Evolutionary conservation across 2,888 invertebrate species (phyloP).

Genomic region (Dastarcus helophoroides): DNA sequence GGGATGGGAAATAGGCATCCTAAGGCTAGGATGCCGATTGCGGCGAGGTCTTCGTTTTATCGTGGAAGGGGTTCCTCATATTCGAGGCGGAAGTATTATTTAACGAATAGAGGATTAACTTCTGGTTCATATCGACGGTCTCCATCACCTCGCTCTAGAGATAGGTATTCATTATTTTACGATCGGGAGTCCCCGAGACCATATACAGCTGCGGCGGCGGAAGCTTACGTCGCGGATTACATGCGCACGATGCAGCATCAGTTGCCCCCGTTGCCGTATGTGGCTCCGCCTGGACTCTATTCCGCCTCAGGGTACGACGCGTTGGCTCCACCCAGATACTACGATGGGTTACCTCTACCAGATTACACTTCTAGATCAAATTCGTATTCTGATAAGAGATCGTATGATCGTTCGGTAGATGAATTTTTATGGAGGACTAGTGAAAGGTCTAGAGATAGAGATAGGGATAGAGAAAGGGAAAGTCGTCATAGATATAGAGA

Average conservation of each 20-base stretch:
- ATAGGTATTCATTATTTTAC: slow-evolving; percentile 53
- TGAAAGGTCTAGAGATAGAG: slow-evolving; percentile 45
- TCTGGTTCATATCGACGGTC: slow-evolving; percentile 45
- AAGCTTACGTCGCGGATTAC: slow-evolving; percentile 79
- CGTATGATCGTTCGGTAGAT: slow-evolving; percentile 81
- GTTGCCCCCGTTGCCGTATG: slow-evolving; percentile 74
- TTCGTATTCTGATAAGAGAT: slow-evolving; percentile 42
- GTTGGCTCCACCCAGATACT: slow-evolving; percentile 58
- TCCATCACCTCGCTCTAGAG: slow-evolving; percentile 47
- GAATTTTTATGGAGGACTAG: slow-evolving; percentile 77
- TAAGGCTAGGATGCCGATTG: slow-evolving; percentile 36
- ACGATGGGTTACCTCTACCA: slow-evolving; percentile 62
- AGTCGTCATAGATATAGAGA: slow-evolving; percentile 38
- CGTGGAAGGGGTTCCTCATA: slow-evolving; percentile 43
- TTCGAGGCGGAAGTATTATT: slow-evolving; percentile 51
- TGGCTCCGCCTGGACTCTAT: slow-evolving; percentile 49
- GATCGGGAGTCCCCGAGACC: slow-evolving; percentile 41
- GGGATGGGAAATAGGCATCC: slow-evolving; percentile 36
- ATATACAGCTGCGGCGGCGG: slow-evolving; percentile 52
- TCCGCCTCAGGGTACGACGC: slow-evolving; percentile 44
- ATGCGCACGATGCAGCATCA: slow-evolving; percentile 83
- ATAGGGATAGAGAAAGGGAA: slow-evolving; percentile 32
- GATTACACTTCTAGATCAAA: slow-evolving; percentile 56
- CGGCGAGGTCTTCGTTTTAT: slow-evolving; percentile 39
- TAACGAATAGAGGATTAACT: slow-evolving; percentile 51